These are phyloP conservation scores for Moxostoma hubbsi DNA, from an alignment of 2,797 vertebrate genomes.

Conservation along the genomic window DNA sequence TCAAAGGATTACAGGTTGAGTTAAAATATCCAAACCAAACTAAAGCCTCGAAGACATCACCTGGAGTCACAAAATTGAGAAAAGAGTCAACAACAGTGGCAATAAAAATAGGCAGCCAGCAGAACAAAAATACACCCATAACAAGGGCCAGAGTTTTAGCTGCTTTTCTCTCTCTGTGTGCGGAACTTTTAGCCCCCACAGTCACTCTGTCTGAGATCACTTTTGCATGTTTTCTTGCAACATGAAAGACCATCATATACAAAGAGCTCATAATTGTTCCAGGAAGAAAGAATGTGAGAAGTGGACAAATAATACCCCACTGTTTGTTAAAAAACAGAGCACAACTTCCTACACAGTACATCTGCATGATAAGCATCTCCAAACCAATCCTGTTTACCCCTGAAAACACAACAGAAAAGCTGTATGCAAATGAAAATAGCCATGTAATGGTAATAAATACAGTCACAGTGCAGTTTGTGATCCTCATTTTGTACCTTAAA, in stretches of 20 bases:
- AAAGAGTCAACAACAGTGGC: constrained; percentile 51
- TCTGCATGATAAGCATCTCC: constrained; percentile 26
- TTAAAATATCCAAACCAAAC: constrained; percentile 59
- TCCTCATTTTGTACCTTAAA: constrained; percentile 52
- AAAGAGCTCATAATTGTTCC: constrained; percentile 55
- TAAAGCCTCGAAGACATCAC: constrained; percentile 50
- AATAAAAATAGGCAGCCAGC: constrained; percentile 59
- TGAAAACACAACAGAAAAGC: constrained; percentile 59
- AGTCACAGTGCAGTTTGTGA: constrained; percentile 40
- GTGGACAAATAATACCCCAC: constrained; percentile 28
- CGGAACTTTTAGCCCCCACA: not conserved
- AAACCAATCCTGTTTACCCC: constrained; percentile 55
- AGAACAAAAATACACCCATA: constrained; percentile 59
- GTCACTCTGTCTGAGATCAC: constrained; percentile 37
- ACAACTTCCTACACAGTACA: constrained; percentile 44
- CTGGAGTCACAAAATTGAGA: constrained; percentile 46
- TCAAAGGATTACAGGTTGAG: constrained; percentile 56
- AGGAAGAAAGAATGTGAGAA: constrained; percentile 48
- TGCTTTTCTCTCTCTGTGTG: constrained; percentile 58
- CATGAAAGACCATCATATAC: constrained; percentile 34
- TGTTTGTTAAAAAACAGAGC: constrained; percentile 42
- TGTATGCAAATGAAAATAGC: constrained; percentile 51
- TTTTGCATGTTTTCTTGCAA: constrained; percentile 51
- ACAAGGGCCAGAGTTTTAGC: constrained; percentile 62
- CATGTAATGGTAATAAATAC: constrained; percentile 46